Conservation (phyloP, 1,140 invertebrate genomes). For the Pemphigus obesinymphae region DNA sequence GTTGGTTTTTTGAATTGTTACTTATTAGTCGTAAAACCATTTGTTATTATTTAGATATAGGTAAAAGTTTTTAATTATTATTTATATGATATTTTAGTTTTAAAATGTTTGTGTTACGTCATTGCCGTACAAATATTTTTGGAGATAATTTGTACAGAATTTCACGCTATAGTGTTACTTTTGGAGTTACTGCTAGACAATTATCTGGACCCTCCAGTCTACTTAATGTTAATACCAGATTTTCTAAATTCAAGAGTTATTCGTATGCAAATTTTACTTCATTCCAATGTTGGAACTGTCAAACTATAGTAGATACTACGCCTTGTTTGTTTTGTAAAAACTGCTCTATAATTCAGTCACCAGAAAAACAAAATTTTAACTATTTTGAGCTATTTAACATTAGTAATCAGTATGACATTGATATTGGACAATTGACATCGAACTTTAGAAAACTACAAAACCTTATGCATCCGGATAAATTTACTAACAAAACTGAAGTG, state of each 20-base stretch:
- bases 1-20: no score
- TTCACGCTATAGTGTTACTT: not conserved
- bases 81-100: not conserved
- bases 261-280: not conserved
- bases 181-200: not conserved
- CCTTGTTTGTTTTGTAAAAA: slow-evolving; percentile 42
- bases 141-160: not conserved
- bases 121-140: not conserved
- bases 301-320: not conserved
- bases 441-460: slow-evolving; percentile 44
- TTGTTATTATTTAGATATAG: no score
- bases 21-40: no score
- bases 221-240: no score
- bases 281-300: slow-evolving; percentile 24
- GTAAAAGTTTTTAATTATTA: no score
- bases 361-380: slow-evolving; percentile 17
- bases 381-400: slow-evolving; percentile 45
- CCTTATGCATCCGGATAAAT: slow-evolving; percentile 46
- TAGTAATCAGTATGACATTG: slow-evolving; percentile 31
- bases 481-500: slow-evolving; percentile 44
- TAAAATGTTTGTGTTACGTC: not conserved
- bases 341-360: slow-evolving; percentile 42
- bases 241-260: not conserved
- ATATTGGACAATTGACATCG: slow-evolving; percentile 32
- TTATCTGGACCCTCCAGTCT: not conserved